Evolutionary conservation across 2,888 invertebrate species (phyloP).

Genomic region (Spilosoma lubricipeda): DNA sequence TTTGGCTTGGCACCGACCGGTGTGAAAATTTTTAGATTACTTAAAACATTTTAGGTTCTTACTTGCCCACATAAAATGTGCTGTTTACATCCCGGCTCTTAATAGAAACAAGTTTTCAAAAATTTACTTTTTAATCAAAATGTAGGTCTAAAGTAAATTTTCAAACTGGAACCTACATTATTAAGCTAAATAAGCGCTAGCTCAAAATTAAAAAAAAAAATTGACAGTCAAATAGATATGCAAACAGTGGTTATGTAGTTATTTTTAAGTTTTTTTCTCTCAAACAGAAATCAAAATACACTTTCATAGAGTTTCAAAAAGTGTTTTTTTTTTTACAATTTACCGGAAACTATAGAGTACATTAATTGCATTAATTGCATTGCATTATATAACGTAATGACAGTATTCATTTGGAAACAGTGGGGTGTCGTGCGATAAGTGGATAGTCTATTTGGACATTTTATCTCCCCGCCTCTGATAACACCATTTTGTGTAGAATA

Average conservation of each 20-base stretch:
- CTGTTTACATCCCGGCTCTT: no score
- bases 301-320: not conserved
- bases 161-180: not conserved
- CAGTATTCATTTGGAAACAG: conserved; percentile 55
- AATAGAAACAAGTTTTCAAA: not conserved
- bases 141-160: not conserved
- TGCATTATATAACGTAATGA: conserved; percentile 54
- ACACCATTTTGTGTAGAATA: conserved; percentile 73
- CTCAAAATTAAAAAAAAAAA: not conserved
- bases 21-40: no score
- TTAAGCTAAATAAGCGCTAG: not conserved
- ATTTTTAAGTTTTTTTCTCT: not conserved
- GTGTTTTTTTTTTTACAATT: not conserved
- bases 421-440: conserved; percentile 62
- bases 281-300: not conserved
- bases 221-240: not conserved
- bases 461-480: conserved; percentile 71
- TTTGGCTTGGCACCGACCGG: no score
- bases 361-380: conserved; percentile 49
- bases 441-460: conserved; percentile 61
- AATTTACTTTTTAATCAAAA: not conserved
- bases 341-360: not conserved
- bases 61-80: no score
- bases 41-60: no score
- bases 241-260: not conserved